Evolutionary conservation across 1,140 invertebrate genomes (phyloP).

Genomic region (Bombus pascuorum): DNA sequence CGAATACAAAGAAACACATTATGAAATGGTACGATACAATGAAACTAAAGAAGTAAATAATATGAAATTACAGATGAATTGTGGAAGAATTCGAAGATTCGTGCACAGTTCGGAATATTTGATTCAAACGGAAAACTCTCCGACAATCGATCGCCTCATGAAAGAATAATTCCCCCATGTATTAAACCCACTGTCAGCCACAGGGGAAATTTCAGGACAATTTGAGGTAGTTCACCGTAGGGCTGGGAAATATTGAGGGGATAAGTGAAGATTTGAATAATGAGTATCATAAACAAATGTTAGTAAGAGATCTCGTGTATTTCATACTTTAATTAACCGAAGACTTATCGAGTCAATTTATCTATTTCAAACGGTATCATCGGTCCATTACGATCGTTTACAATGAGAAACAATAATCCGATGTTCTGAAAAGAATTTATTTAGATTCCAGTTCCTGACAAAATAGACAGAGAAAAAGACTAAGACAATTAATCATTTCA

Average conservation of each 20-base stretch:
- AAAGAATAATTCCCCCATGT: conserved; percentile 7
- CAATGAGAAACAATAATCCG: too few relatives aligned
- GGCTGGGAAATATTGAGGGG: neutral
- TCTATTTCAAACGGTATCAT: too few relatives aligned
- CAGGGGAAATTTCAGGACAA: conserved; percentile 19
- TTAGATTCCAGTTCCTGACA: too few relatives aligned
- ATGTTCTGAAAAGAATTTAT: too few relatives aligned
- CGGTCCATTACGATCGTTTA: too few relatives aligned
- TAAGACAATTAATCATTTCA: too few relatives aligned
- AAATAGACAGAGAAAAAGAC: too few relatives aligned
- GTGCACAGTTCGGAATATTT: neutral
- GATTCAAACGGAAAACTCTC: neutral
- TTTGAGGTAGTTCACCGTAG: neutral
- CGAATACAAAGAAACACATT: neutral
- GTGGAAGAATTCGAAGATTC: neutral
- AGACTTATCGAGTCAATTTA: too few relatives aligned
- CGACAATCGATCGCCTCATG: neutral
- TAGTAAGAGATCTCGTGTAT: neutral
- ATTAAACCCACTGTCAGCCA: conserved; percentile 16
- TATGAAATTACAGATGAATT: neutral
- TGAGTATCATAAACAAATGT: neutral
- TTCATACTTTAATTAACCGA: neutral
- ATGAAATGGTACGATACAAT: too few relatives aligned
- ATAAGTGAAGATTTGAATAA: conserved; percentile 11
- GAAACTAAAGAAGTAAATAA: neutral